Evolutionary conservation across 2,113 vertebrate genomes (phyloP).

Genomic region (Sturnus vulgaris): DNA sequence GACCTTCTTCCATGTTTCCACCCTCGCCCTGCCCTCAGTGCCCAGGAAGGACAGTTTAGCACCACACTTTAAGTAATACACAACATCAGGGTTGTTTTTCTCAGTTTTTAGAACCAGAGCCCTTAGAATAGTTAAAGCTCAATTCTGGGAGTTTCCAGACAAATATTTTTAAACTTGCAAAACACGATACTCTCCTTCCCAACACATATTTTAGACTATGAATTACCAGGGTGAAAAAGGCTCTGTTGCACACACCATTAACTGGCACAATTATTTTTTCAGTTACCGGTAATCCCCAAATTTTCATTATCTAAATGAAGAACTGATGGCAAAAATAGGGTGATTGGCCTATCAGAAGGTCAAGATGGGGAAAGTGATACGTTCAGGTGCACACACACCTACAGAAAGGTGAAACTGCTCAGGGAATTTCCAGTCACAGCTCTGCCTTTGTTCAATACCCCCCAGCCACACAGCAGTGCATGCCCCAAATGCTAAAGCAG

Average conservation of each 20-base stretch:
- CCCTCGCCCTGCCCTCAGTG: background rate
- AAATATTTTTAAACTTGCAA: background rate
- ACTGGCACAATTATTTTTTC: background rate
- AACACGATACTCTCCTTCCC: background rate
- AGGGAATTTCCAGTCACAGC: conserved; percentile 14
- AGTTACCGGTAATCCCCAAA: conserved; percentile 54
- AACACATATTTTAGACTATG: background rate
- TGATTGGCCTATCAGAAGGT: background rate
- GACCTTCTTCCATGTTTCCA: background rate
- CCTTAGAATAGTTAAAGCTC: background rate
- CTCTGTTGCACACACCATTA: background rate
- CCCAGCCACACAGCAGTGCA: accelerated
- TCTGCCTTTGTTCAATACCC: background rate
- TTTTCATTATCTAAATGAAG: background rate
- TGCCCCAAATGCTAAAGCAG: accelerated
- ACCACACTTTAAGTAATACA: background rate
- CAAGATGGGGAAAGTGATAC: background rate
- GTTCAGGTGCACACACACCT: background rate
- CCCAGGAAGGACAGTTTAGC: background rate
- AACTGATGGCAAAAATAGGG: background rate
- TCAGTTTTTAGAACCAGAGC: background rate
- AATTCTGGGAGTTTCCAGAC: conserved; percentile 28
- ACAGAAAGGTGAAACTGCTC: background rate
- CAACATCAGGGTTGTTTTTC: background rate
- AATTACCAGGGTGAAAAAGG: background rate